These are phyloP conservation scores for Nemotelus nigrinus DNA, from an alignment of 2,888 invertebrate species.

Conservation along the genomic window DNA sequence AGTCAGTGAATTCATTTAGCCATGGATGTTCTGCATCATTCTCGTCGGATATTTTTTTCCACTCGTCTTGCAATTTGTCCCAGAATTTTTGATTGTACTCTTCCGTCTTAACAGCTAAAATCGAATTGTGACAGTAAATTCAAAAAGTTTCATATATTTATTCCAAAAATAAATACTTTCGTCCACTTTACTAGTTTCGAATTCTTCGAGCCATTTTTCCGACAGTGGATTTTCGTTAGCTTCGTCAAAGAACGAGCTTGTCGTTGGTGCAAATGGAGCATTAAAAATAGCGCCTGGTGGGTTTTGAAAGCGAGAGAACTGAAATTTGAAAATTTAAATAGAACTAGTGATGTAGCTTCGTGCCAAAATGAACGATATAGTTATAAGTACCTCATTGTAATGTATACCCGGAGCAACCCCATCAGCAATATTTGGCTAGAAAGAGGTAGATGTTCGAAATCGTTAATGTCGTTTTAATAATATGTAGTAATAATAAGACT, in stretches of 20 bases:
- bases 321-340: slow-evolving; percentile 8
- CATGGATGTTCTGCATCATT: slow-evolving; percentile 73
- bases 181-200: slow-evolving; percentile 69
- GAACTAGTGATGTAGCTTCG: background rate
- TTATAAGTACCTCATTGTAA: slow-evolving; percentile 24
- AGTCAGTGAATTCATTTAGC: slow-evolving; percentile 74
- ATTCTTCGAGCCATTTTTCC: slow-evolving; percentile 65
- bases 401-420: slow-evolving; percentile 9
- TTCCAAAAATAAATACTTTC: slow-evolving; percentile 61
- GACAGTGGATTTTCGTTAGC: slow-evolving; percentile 48
- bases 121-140: background rate
- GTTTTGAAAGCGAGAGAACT: slow-evolving; percentile 54
- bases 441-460: background rate
- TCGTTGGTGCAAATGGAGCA: slow-evolving; percentile 57
- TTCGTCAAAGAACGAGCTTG: slow-evolving; percentile 50
- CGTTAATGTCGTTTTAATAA: too few relatives aligned
- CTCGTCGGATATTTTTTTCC: slow-evolving; percentile 75
- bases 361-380: background rate
- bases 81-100: slow-evolving; percentile 73
- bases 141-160: background rate
- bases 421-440: background rate
- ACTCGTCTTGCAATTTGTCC: slow-evolving; percentile 77
- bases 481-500: too few relatives aligned
- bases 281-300: slow-evolving; percentile 64
- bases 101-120: slow-evolving; percentile 67